Conservation (phyloP, 2,888 invertebrate species). For the Tachystola acroxantha region DNA sequence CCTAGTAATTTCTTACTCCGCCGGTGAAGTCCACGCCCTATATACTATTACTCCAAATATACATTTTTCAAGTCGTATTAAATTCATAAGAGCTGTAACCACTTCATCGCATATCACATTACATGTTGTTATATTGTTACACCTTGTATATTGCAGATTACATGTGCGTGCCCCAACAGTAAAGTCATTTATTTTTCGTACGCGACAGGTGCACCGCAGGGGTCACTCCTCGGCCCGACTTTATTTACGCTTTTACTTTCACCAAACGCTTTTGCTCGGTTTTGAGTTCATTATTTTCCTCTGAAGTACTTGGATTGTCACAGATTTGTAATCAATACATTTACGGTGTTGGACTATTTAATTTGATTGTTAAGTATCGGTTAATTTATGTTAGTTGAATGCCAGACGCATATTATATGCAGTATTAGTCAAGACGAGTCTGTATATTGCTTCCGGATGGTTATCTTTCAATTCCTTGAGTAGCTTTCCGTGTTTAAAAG, state of each 20-base stretch:
- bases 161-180: constrained; percentile 3
- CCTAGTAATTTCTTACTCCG: too few species aligned
- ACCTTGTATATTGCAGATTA: constrained; percentile 8
- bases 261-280: constrained; percentile 38
- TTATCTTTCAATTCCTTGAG: constrained; percentile 5
- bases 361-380: too few species aligned
- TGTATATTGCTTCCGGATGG: constrained; percentile 2
- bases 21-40: too few species aligned
- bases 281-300: constrained; percentile 8
- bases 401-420: too few species aligned
- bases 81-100: too few species aligned
- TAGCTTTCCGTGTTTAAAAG: not conserved
- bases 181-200: constrained; percentile 12
- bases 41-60: too few species aligned
- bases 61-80: too few species aligned
- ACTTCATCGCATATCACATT: too few species aligned
- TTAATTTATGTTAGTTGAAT: too few species aligned
- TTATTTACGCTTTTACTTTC: constrained; percentile 65
- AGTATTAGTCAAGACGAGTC: not conserved
- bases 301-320: constrained; percentile 14
- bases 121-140: too few species aligned
- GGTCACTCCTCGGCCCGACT: constrained; percentile 41
- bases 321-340: constrained; percentile 1
- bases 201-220: constrained; percentile 44
- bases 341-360: too few species aligned